phyloP scores from a whole-genome alignment of 2,888 invertebrate genomes.

The Lissonota sp. region DNA sequence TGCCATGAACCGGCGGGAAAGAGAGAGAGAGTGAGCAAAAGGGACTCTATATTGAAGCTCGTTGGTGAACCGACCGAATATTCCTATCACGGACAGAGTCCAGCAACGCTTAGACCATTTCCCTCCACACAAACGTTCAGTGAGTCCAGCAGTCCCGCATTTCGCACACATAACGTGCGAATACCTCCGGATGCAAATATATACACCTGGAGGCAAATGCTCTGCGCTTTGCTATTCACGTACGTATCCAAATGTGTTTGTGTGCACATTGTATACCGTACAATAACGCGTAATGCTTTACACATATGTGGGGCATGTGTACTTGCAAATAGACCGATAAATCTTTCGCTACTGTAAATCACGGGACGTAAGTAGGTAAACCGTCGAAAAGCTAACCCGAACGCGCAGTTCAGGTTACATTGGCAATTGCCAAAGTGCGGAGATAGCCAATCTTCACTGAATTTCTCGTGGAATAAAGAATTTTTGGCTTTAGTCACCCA shows the following conservation, averaged over 20 bases:
- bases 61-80: slow-evolving; percentile 77
- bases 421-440: slow-evolving; percentile 40
- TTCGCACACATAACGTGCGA: slow-evolving; percentile 18
- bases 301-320: slow-evolving; percentile 29
- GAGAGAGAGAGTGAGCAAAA: slow-evolving; percentile 61
- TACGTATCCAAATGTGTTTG: slow-evolving; percentile 14
- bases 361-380: slow-evolving; percentile 63
- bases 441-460: slow-evolving; percentile 38
- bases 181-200: slow-evolving; percentile 54
- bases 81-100: slow-evolving; percentile 77
- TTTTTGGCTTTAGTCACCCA: no score
- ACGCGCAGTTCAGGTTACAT: slow-evolving; percentile 37
- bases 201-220: slow-evolving; percentile 65
- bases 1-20: slow-evolving; percentile 27
- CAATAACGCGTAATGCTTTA: slow-evolving; percentile 23
- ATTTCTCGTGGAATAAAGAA: slow-evolving; percentile 9
- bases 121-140: slow-evolving; percentile 47
- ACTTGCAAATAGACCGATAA: slow-evolving; percentile 62
- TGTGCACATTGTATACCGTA: not conserved
- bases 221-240: slow-evolving; percentile 53
- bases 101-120: slow-evolving; percentile 63
- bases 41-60: slow-evolving; percentile 74
- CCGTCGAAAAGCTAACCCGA: slow-evolving; percentile 61
- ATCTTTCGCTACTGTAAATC: slow-evolving; percentile 59
- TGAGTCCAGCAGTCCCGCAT: slow-evolving; percentile 29